Conservation (phyloP, 1,140 invertebrate species). For the Lethrus apterus region DNA sequence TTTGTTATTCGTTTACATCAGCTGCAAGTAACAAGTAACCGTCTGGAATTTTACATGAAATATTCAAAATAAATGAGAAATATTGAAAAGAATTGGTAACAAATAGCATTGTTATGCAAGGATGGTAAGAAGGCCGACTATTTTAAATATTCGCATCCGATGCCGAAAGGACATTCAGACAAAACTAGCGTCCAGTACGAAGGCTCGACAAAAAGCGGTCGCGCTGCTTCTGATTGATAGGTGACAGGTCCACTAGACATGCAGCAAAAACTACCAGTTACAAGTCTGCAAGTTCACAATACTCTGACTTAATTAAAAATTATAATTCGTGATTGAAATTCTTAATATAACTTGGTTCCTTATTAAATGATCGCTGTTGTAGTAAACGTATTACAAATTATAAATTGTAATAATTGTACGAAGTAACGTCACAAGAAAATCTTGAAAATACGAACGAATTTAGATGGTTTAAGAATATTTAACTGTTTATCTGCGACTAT, state of each 20-base stretch:
- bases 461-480: too few species aligned
- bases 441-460: too few species aligned
- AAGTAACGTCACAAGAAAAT: too few species aligned
- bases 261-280: constrained; percentile 26
- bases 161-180: constrained; percentile 27
- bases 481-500: too few species aligned
- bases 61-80: too few species aligned
- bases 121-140: constrained; percentile 25
- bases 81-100: neutral
- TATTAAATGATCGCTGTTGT: too few species aligned
- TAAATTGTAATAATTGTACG: too few species aligned
- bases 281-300: constrained; percentile 17
- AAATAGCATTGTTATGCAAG: constrained; percentile 26
- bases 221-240: constrained; percentile 38
- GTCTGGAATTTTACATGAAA: too few species aligned
- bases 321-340: constrained; percentile 20
- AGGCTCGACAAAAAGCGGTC: constrained; percentile 37
- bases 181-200: constrained; percentile 36
- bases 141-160: constrained; percentile 35
- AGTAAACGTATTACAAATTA: too few species aligned
- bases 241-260: constrained; percentile 36
- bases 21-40: too few species aligned
- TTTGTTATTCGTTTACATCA: too few species aligned
- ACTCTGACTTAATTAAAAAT: constrained; percentile 20
- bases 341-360: constrained; percentile 10